Conservation (phyloP, 35 echinoderm and acorn worm species). For the Apostichopus parvimensis region DNA sequence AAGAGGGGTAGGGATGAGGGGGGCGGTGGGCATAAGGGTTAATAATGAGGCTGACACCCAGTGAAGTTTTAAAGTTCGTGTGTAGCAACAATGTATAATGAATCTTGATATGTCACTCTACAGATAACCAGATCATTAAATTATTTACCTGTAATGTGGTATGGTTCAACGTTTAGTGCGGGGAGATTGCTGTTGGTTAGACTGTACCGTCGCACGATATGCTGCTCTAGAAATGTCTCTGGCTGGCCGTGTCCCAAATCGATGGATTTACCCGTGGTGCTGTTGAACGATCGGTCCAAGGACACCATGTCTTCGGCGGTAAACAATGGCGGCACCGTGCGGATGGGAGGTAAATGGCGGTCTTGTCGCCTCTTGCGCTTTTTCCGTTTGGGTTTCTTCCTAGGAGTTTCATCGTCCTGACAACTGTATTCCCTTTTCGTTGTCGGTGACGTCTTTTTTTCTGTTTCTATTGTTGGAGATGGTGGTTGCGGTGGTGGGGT, state of each 20-base stretch:
- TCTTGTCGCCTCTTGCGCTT: conserved; percentile 33
- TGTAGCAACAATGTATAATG: not conserved
- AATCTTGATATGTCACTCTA: not conserved
- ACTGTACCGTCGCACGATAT: conserved; percentile 83
- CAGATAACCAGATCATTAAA: not conserved
- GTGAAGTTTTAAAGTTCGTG: not conserved
- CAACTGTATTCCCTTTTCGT: not conserved
- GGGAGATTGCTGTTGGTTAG: conserved; percentile 37
- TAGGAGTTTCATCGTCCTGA: not conserved
- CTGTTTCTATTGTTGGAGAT: not conserved
- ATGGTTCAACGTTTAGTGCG: conserved; percentile 38
- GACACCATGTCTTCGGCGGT: conserved; percentile 46
- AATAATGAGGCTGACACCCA: not conserved
- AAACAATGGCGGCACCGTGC: conserved; percentile 28
- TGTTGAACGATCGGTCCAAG: conserved; percentile 33
- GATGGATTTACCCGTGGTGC: conserved; percentile 18
- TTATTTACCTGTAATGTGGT: conserved; percentile 36
- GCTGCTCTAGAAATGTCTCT: conserved; percentile 92
- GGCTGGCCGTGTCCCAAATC: conserved; percentile 66
- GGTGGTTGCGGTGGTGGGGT: not conserved
- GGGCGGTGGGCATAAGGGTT: not conserved
- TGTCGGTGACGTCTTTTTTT: not conserved
- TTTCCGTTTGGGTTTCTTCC: conserved; percentile 21
- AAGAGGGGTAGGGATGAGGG: not conserved
- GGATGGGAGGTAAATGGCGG: conserved; percentile 22